These are phyloP conservation scores for Heteromurus nitidus DNA, from an alignment of 2,888 invertebrate genomes.

Conservation along the genomic window DNA sequence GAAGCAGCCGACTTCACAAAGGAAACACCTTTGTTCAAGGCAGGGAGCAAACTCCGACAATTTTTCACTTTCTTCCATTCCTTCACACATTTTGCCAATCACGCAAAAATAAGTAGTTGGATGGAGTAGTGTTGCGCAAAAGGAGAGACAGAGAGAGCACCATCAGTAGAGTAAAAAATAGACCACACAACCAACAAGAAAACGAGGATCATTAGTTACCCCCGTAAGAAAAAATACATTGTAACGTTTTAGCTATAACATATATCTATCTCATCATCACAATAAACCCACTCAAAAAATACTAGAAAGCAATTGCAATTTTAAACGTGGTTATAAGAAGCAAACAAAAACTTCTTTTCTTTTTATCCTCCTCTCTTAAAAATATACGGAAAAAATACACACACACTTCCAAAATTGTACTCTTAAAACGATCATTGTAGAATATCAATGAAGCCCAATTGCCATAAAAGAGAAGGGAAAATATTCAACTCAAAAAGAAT, in stretches of 20 bases:
- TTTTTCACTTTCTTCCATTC: constrained; percentile 73
- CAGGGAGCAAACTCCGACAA: constrained; percentile 70
- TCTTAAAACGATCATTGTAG: not conserved
- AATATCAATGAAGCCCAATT: too few species aligned
- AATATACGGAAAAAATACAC: not conserved
- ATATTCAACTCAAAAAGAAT: too few species aligned
- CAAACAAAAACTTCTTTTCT: not conserved
- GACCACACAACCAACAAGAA: constrained; percentile 56
- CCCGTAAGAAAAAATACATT: constrained; percentile 11
- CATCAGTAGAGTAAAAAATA: constrained; percentile 55
- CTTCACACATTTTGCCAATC: constrained; percentile 55
- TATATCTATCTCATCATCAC: constrained; percentile 36
- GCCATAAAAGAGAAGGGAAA: not conserved
- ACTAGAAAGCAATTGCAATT: too few species aligned
- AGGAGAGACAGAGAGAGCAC: constrained; percentile 30
- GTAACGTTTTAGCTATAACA: not conserved
- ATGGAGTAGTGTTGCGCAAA: constrained; percentile 16
- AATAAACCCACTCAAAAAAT: too few species aligned
- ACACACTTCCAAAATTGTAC: not conserved
- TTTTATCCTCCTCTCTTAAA: not conserved
- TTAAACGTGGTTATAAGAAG: too few species aligned
- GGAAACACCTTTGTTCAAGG: constrained; percentile 70
- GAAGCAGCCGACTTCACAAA: constrained; percentile 69
- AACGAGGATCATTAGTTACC: constrained; percentile 48
- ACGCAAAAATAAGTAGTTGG: too few species aligned